These are phyloP conservation scores for Diogma glabrata DNA, from an alignment of 2,888 invertebrate genomes.

Conservation along the genomic window DNA sequence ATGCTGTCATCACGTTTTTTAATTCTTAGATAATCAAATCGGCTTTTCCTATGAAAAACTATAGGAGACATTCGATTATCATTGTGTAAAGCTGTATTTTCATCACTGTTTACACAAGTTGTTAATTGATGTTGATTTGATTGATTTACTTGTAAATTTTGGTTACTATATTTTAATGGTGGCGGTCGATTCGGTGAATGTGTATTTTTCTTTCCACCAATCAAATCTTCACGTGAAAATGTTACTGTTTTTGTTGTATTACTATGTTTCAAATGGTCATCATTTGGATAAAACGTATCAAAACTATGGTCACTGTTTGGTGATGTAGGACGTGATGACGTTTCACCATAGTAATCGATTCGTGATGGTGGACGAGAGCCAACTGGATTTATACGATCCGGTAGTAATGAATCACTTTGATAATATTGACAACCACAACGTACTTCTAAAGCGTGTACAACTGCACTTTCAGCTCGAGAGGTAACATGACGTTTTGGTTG, in stretches of 20 bases:
- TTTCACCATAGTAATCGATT: conserved; percentile 24
- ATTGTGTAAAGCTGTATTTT: too few relatives aligned
- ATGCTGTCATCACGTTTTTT: neutral
- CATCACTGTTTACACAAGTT: too few relatives aligned
- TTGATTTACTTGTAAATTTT: neutral
- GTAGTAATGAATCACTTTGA: conserved; percentile 66
- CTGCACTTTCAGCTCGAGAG: conserved; percentile 58
- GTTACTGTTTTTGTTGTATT: too few relatives aligned
- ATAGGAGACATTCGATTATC: neutral
- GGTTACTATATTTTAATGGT: neutral
- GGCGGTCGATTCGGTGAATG: neutral
- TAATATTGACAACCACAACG: conserved; percentile 79
- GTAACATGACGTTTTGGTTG: conserved; percentile 51
- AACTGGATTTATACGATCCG: conserved; percentile 59
- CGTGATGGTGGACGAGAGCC: conserved; percentile 53
- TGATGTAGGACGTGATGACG: conserved; percentile 1
- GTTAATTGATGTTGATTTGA: too few relatives aligned
- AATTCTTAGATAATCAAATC: neutral
- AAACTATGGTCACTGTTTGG: neutral
- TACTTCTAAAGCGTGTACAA: conserved; percentile 63
- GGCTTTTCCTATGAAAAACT: conserved; percentile 1
- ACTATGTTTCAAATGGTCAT: too few relatives aligned
- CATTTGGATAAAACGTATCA: neutral
- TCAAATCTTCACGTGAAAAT: conserved; percentile 6
- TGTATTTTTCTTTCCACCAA: neutral